These are phyloP conservation scores for Strix uralensis DNA, from an alignment of 2,113 vertebrate species.

Conservation along the genomic window DNA sequence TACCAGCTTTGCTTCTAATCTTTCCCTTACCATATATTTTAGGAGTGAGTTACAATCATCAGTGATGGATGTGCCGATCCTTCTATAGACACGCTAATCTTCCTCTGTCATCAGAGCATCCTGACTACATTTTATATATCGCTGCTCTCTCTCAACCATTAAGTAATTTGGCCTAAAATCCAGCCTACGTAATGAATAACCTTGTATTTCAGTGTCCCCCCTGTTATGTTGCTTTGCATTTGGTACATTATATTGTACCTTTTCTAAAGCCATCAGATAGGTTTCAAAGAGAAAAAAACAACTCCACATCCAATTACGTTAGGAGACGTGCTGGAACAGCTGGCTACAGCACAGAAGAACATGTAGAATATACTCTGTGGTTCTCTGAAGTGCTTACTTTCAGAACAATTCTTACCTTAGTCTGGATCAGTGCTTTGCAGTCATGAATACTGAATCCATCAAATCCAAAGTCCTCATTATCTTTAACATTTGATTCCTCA, in stretches of 20 bases:
- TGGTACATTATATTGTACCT: not conserved
- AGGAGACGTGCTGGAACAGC: not conserved
- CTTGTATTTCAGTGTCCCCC: not conserved
- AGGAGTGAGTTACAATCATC: not conserved
- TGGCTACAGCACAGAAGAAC: not conserved
- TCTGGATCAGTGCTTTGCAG: constrained; percentile 70
- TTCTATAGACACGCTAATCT: not conserved
- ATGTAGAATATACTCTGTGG: not conserved
- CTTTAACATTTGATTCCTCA: constrained; percentile 6
- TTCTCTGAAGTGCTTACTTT: not conserved
- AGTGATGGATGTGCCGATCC: not conserved
- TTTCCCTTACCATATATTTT: not conserved
- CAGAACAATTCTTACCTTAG: constrained; percentile 59
- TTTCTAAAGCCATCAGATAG: not conserved
- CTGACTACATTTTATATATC: not conserved
- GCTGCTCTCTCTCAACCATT: not conserved
- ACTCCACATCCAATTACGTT: not conserved
- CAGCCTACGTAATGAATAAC: not conserved
- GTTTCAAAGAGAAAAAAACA: not conserved
- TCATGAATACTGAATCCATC: constrained; percentile 9
- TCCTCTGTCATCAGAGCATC: not conserved
- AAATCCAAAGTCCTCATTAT: not conserved
- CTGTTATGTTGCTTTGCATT: not conserved
- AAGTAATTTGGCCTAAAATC: not conserved
- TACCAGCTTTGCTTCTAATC: not conserved